phyloP scores from a whole-genome alignment of 2,113 vertebrate species.

The Mus musculus region DNA sequence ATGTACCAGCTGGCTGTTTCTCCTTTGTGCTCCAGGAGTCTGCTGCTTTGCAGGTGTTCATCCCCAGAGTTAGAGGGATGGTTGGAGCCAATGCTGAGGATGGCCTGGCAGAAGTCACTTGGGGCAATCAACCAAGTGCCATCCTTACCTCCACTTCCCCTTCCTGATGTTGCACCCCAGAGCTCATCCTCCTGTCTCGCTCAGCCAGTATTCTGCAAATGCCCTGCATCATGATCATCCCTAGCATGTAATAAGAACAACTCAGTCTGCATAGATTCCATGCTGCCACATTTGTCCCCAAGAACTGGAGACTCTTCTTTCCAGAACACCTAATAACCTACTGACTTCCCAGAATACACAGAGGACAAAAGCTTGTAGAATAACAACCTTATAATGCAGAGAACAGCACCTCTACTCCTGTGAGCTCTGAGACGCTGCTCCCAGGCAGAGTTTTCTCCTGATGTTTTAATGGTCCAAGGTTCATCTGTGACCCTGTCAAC shows the following conservation, averaged over 20 bases:
- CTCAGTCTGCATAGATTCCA: fast-evolving
- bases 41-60: fast-evolving
- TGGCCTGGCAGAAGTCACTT: neutral
- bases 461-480: fast-evolving
- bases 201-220: fast-evolving
- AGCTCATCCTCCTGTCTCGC: too few relatives aligned
- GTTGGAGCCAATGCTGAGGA: neutral
- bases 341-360: too few relatives aligned
- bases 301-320: neutral
- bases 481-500: fast-evolving
- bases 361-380: neutral
- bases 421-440: fast-evolving
- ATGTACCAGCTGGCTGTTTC: fast-evolving
- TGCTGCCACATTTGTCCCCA: neutral
- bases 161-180: neutral
- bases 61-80: fast-evolving
- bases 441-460: fast-evolving
- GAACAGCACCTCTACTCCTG: too few relatives aligned
- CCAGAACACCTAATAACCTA: neutral
- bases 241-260: too few relatives aligned
- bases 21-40: fast-evolving
- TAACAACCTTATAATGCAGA: too few relatives aligned
- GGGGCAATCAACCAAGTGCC: neutral
- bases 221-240: fast-evolving
- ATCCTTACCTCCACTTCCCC: fast-evolving